Evolutionary conservation across 2,797 vertebrate species (phyloP).

Genomic region (Kryptolebias ocellatus): DNA sequence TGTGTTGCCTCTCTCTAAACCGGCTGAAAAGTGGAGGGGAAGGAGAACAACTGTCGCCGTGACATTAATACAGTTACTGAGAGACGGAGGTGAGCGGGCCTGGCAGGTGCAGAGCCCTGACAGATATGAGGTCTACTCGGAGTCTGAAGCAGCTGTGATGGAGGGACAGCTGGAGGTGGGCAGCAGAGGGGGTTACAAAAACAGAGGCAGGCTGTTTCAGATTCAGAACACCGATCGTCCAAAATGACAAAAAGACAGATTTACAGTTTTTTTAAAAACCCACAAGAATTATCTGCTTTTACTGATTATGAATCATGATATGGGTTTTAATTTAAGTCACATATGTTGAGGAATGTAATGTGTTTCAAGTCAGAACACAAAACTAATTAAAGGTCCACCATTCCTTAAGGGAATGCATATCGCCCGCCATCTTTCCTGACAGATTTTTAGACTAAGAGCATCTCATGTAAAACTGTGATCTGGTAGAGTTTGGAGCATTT

Average conservation of each 20-base stretch:
- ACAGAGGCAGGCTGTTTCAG: slow-evolving; percentile 15
- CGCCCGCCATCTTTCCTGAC: not conserved
- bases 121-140: slow-evolving; percentile 30
- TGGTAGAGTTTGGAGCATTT: too few species aligned
- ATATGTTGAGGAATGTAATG: not conserved
- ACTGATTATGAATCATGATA: not conserved
- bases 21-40: not conserved
- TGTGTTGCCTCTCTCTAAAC: not conserved
- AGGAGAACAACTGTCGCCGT: slow-evolving; percentile 27
- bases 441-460: too few species aligned
- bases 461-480: too few species aligned
- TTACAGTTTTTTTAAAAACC: too few species aligned
- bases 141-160: slow-evolving; percentile 39
- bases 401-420: too few species aligned
- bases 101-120: slow-evolving; percentile 47
- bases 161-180: slow-evolving; percentile 47
- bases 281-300: not conserved
- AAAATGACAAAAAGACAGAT: not conserved
- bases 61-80: slow-evolving; percentile 19
- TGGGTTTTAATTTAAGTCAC: not conserved
- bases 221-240: not conserved
- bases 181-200: not conserved
- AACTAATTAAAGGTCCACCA: too few species aligned
- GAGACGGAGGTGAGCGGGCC: slow-evolving; percentile 2
- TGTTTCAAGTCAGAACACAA: too few species aligned